phyloP scores from a whole-genome alignment of 1,140 invertebrate species.

The Megalonaias nervosa region DNA sequence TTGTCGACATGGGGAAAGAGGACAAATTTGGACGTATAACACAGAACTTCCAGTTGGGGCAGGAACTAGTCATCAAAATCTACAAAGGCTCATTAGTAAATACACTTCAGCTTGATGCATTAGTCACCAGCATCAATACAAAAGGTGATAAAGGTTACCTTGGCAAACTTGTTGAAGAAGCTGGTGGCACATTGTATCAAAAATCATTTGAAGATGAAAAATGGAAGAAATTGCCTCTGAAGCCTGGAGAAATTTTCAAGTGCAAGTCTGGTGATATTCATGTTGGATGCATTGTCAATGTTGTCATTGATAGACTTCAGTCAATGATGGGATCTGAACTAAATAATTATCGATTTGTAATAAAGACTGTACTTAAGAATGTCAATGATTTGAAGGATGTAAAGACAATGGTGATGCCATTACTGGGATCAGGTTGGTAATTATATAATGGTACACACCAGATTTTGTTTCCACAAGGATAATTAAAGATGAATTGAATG shows the following conservation, averaged over 20 bases:
- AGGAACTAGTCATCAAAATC: too few relatives aligned
- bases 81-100: too few relatives aligned
- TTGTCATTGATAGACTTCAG: constrained; percentile 4
- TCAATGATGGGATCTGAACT: constrained; percentile 4
- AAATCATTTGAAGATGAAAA: background rate
- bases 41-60: background rate
- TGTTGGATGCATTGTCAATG: constrained; percentile 3
- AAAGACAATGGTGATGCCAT: constrained; percentile 10
- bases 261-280: constrained; percentile 8
- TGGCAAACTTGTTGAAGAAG: background rate
- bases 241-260: constrained; percentile 3
- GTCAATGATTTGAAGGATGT: background rate
- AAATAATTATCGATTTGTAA: background rate
- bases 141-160: background rate
- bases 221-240: background rate
- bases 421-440: constrained; percentile 18
- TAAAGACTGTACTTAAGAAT: constrained; percentile 9
- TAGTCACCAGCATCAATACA: too few relatives aligned
- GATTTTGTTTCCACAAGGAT: too few relatives aligned
- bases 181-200: background rate
- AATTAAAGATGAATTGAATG: too few relatives aligned
- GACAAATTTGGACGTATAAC: background rate
- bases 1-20: background rate
- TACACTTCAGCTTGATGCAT: too few relatives aligned
- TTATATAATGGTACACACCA: too few relatives aligned